Evolutionary conservation across 2,888 invertebrate species (phyloP).

Genomic region (Mythimna pallens): DNA sequence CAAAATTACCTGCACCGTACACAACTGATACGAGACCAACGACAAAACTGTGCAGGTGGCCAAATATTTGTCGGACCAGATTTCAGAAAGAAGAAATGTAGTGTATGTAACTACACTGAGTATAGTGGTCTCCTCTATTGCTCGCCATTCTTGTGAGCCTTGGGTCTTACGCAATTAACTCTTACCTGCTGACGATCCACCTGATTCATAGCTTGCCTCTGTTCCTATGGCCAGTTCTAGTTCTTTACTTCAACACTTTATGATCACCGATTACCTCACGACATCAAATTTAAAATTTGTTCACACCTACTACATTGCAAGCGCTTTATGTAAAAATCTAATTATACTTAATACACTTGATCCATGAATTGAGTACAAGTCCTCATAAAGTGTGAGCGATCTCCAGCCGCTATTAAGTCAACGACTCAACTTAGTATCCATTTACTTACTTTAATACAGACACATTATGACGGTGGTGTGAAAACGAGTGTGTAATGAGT

Average conservation of each 20-base stretch:
- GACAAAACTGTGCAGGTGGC: no score
- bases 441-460: slow-evolving; percentile 50
- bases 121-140: no score
- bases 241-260: background rate
- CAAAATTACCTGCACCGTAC: no score
- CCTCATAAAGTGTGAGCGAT: slow-evolving; percentile 31
- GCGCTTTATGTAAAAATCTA: slow-evolving; percentile 5
- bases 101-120: no score
- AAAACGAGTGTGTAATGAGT: slow-evolving; percentile 43
- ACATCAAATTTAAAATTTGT: background rate
- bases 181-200: no score
- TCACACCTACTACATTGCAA: background rate
- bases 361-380: slow-evolving; percentile 13
- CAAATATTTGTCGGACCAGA: no score
- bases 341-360: slow-evolving; percentile 21
- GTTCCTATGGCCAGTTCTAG: background rate
- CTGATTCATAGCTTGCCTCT: no score
- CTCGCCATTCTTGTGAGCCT: no score
- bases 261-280: background rate
- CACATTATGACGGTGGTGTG: slow-evolving; percentile 47
- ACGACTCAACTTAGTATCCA: slow-evolving; percentile 42
- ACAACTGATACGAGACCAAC: no score
- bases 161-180: no score
- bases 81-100: no score
- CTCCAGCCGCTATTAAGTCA: slow-evolving; percentile 35